Base-by-base conservation (phyloP, 2,797 vertebrate genomes). In the Orestias chungarensis region DNA sequence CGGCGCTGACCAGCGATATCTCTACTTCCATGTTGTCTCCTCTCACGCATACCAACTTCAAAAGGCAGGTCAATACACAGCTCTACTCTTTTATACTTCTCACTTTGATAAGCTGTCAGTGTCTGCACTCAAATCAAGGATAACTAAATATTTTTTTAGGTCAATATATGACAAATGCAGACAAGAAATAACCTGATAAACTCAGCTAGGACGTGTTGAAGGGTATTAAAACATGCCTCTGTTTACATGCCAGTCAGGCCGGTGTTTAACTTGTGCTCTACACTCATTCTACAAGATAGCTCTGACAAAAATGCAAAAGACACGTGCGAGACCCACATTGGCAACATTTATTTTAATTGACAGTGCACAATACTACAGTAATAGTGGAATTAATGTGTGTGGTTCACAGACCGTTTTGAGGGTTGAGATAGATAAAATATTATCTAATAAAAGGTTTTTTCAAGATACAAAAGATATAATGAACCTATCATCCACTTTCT, bases 301-400 rank as follows among this genome's bases (percentile, higher is more conserved):
- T 46, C 20, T 49, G 14, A 12, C 12, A 66, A 46, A 57, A 54
- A 10, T 20, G 61, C 64, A 61, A 66, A 64, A 42, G 25, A 79
- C 1, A 87, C 79, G 78, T 72, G 27, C 55, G 12, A 86, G 82
- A 85, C 82, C 82, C 84, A 90, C 65, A 72, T 84, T 70, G 89
- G 85, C 80, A 82, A 91, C 81, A 79, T 92, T 92, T 92, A 92
- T 91, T 93, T 78, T 85, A 87, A 91, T 80, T 79, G 86, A 90
- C 93, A 94, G 93, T 94, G 93, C 93, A 94, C 90, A 84, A 86
- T 91, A 83, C 89, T 85, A 90, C 92, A 94, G 90, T 91, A 91
- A 88, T 90, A 82, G 90, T 91, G 92, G 75, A 82, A 75, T 85
- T 84, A 82, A 25, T 68, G 18, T 59, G 78, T 75, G 47, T 66